These are phyloP conservation scores for Choloepus didactylus DNA, from an alignment of 2,797 vertebrate genomes.

Conservation along the genomic window DNA sequence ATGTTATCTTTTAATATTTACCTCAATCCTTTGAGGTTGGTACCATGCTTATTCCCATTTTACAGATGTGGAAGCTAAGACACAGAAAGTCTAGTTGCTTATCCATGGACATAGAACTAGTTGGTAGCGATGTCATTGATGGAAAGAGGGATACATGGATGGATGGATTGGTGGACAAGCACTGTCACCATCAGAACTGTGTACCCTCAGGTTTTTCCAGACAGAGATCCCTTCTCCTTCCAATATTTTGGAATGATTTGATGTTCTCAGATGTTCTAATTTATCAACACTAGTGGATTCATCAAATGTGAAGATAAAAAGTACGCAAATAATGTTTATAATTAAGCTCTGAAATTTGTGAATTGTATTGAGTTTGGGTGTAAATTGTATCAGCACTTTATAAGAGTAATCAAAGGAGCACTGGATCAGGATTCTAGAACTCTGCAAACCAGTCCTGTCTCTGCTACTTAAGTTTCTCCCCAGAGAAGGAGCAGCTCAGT, in stretches of 20 bases:
- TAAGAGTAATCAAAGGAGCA: not conserved
- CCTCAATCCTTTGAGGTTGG: not conserved
- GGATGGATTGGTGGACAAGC: not conserved
- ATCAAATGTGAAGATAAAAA: not conserved
- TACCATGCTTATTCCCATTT: not conserved
- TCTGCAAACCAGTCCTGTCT: not conserved
- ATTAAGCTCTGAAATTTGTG: not conserved
- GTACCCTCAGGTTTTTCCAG: not conserved
- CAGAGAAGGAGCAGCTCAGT: not conserved
- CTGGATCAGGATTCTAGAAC: not conserved
- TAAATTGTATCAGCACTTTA: not conserved
- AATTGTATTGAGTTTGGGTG: not conserved
- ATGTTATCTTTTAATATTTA: not conserved
- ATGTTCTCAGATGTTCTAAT: not conserved
- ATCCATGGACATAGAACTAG: not conserved
- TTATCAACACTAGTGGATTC: not conserved
- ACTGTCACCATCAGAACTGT: not conserved
- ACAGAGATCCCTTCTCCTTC: not conserved
- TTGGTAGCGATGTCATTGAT: not conserved
- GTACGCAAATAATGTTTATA: not conserved
- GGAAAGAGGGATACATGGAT: not conserved
- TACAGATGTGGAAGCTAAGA: not conserved
- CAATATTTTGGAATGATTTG: not conserved
- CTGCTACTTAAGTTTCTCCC: not conserved
- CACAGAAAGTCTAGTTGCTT: constrained; percentile 4